phyloP scores from a whole-genome alignment of 2,797 vertebrate species.

The Enteromius treurensis region DNA sequence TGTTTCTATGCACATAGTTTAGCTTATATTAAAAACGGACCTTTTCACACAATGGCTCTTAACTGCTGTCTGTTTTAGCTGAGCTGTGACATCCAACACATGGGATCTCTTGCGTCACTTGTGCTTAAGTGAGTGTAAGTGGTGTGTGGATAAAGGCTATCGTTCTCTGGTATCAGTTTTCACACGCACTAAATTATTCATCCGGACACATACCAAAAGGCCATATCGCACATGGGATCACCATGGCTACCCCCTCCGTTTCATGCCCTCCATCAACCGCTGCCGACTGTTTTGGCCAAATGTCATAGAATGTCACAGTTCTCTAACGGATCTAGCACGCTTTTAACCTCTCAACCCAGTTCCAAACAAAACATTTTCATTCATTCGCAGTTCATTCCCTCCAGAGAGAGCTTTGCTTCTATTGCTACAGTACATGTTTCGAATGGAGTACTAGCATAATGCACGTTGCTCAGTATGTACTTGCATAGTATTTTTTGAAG shows the following conservation, averaged over 20 bases:
- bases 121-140: slow-evolving; percentile 45
- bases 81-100: slow-evolving; percentile 61
- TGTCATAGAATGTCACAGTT: slow-evolving; percentile 59
- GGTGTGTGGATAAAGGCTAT: slow-evolving; percentile 21
- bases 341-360: slow-evolving; percentile 35
- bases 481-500: neutral
- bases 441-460: slow-evolving; percentile 12
- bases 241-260: slow-evolving; percentile 80
- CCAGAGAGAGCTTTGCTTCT: slow-evolving; percentile 12
- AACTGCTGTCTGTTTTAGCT: slow-evolving; percentile 27
- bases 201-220: slow-evolving; percentile 67
- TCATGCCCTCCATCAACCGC: slow-evolving; percentile 65
- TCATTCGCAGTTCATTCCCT: slow-evolving; percentile 30
- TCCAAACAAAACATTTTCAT: slow-evolving; percentile 34
- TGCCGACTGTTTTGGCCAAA: slow-evolving; percentile 64
- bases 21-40: neutral
- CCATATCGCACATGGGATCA: slow-evolving; percentile 77
- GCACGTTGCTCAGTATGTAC: neutral
- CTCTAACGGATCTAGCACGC: slow-evolving; percentile 32
- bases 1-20: neutral
- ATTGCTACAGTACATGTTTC: slow-evolving; percentile 4
- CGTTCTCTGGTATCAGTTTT: slow-evolving; percentile 56
- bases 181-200: slow-evolving; percentile 86
- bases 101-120: slow-evolving; percentile 48
- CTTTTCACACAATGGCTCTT: slow-evolving; percentile 8